Evolutionary conservation across 2,797 vertebrate species (phyloP), one percentile per base, ranked within the genome.

Genomic region (Neosilurus hyrtlii): DNA sequence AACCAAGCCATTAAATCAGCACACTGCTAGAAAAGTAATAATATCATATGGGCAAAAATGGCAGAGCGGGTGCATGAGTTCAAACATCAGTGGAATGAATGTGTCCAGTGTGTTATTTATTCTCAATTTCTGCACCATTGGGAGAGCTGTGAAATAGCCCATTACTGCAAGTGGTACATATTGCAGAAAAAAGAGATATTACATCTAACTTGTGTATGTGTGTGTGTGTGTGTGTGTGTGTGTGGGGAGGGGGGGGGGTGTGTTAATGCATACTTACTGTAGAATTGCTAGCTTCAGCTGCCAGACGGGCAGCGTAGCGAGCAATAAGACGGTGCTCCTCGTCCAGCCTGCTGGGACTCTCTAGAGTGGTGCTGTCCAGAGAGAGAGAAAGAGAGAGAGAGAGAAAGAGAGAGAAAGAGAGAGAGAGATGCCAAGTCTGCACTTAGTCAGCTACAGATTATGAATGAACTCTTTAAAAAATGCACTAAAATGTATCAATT

Each of bases 271-370:
- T 67, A 94, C 97, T 97, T 87, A 98, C 97, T 43, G 95, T 88
- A 85, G 94, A 94, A 78, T 94, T 97, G n/a, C 96, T 95, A 20
- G 97, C 96, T 90, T 99, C 97, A 0, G 97, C 97, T 16, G 97
- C 97, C 89, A 99, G 92, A 18, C 97, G 94, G 14, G 97, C 97
- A 4, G 97, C 97, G 24, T 99, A 99, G 61, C 97, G 92, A 76
- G 97, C 97, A n/a, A 99, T 99, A 75, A 99, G 95, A 56, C 96
- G 91, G 86, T 99, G 97, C 88, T 99, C 97, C 90, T 99, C 97
- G 10, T 99, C 97, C 84, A 98, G 92, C 70, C 96, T 90, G 86
- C 97, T 96, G 2, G 97, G 97, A 90, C 97, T 99, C 89, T 98
- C 97, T 92, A 99, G 93, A 86, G 95, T 95, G 56, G 97, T 98